A percentile compares a stretch with the other conserved stretches of the same genome.
Evolutionary conservation across 2,888 invertebrate species (phyloP).

Genomic region (Napeogenes inachia): DNA sequence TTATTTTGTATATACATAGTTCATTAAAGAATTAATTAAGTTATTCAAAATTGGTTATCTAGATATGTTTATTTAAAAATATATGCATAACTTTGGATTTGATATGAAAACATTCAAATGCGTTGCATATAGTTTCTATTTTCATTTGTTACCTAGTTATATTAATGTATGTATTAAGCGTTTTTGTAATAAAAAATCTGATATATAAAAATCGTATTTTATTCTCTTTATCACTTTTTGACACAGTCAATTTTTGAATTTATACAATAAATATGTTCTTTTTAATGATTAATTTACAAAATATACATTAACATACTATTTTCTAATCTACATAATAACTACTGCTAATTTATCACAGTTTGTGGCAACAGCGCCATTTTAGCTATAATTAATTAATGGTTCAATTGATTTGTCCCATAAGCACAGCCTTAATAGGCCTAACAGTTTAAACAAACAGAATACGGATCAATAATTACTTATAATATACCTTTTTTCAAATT

Average conservation of each 20-base stretch:
- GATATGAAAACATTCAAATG: no score
- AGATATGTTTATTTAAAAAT: no score
- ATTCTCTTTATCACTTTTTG: slow-evolving; percentile 70
- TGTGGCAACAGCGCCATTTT: slow-evolving; percentile 63
- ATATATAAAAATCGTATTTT: slow-evolving; percentile 49
- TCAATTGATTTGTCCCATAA: slow-evolving; percentile 60
- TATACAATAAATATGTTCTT: slow-evolving; percentile 74
- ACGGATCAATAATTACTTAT: slow-evolving; percentile 20
- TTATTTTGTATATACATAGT: no score
- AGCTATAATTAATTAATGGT: slow-evolving; percentile 59
- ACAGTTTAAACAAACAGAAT: slow-evolving; percentile 28
- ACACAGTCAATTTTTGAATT: slow-evolving; percentile 61
- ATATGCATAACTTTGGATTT: no score
- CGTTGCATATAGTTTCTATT: no score
- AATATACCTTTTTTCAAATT: slow-evolving; percentile 18
- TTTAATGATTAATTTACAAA: slow-evolving; percentile 60
- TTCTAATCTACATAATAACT: slow-evolving; percentile 45
- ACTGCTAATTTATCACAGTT: slow-evolving; percentile 74
- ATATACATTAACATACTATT: slow-evolving; percentile 59
- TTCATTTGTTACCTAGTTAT: no score
- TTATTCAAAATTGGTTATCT: no score
- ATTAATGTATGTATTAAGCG: no score
- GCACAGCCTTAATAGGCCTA: slow-evolving; percentile 66
- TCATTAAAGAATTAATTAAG: no score
- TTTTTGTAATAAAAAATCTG: slow-evolving; percentile 1